Conservation (phyloP, 2,113 vertebrate species). For the Crypturellus undulatus region DNA sequence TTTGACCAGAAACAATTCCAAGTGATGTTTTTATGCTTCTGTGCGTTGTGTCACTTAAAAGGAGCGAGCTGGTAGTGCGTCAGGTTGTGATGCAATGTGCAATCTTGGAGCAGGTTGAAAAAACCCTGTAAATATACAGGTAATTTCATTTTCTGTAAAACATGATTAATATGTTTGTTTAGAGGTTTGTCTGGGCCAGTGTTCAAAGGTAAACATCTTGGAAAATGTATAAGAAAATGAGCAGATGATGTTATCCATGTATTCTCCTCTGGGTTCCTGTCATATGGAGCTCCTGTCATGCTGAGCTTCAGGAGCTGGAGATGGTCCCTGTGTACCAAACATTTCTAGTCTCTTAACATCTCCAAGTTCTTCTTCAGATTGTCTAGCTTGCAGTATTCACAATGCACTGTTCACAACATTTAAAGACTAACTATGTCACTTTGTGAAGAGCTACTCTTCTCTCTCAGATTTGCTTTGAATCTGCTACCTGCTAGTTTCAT, state of each 20-base stretch:
- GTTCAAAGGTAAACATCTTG: neutral
- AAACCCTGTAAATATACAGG: neutral
- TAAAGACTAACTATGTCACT: neutral
- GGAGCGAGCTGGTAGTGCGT: neutral
- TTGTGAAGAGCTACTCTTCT: neutral
- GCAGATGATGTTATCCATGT: neutral
- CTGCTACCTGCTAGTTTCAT: neutral
- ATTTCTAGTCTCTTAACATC: neutral
- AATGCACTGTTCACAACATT: neutral
- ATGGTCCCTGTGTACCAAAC: neutral
- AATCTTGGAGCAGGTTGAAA: neutral
- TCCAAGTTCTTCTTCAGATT: neutral
- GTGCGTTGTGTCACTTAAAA: neutral
- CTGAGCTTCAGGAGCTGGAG: neutral
- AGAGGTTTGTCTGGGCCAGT: neutral
- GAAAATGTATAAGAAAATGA: neutral
- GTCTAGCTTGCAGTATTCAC: neutral
- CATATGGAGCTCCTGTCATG: neutral
- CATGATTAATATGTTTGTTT: neutral
- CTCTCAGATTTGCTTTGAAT: neutral
- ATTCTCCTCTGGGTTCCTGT: neutral
- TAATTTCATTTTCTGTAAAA: neutral
- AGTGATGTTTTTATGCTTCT: neutral
- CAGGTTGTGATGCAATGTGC: neutral
- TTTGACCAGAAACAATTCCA: neutral